Evolutionary conservation across 2,797 vertebrate species (phyloP).

Genomic region (Sciurus vulgaris): DNA sequence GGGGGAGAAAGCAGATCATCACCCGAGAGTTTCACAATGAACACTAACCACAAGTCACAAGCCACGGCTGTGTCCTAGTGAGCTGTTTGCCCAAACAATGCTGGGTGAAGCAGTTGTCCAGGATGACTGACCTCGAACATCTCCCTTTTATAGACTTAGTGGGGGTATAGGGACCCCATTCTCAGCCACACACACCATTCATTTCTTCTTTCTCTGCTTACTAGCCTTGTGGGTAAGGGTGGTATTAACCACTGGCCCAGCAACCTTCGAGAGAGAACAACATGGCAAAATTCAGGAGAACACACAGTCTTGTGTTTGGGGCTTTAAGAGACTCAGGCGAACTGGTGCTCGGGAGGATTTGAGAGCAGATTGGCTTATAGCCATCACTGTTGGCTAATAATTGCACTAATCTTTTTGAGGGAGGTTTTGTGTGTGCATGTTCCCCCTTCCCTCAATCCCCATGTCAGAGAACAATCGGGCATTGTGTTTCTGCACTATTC

Average conservation of each 20-base stretch:
- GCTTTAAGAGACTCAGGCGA: slow-evolving; percentile 70
- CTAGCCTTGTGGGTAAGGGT: slow-evolving; percentile 60
- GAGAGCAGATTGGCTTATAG: slow-evolving; percentile 72
- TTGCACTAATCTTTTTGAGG: slow-evolving; percentile 70
- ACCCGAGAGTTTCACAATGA: not conserved
- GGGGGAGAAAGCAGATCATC: not conserved
- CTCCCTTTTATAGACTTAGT: slow-evolving; percentile 20
- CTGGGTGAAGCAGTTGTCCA: not conserved
- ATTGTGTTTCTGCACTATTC: slow-evolving; percentile 67
- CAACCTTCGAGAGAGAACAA: not conserved
- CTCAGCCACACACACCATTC: not conserved
- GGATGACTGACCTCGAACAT: not conserved
- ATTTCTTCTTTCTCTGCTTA: slow-evolving; percentile 12
- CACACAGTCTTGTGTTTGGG: slow-evolving; percentile 62
- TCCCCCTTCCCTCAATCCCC: not conserved
- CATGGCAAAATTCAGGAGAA: not conserved
- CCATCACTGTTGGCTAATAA: slow-evolving; percentile 79
- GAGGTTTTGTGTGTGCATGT: not conserved
- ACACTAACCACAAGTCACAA: not conserved
- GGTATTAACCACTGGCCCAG: not conserved
- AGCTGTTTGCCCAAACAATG: not conserved
- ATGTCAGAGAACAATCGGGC: slow-evolving; percentile 69
- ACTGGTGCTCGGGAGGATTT: slow-evolving; percentile 46
- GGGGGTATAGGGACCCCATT: not conserved
- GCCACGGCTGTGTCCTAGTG: not conserved